A percentile compares a stretch with the other conserved stretches of the same genome.
These are phyloP conservation scores for Perdita meconis DNA, from an alignment of 2,888 invertebrate species.

Conservation along the genomic window DNA sequence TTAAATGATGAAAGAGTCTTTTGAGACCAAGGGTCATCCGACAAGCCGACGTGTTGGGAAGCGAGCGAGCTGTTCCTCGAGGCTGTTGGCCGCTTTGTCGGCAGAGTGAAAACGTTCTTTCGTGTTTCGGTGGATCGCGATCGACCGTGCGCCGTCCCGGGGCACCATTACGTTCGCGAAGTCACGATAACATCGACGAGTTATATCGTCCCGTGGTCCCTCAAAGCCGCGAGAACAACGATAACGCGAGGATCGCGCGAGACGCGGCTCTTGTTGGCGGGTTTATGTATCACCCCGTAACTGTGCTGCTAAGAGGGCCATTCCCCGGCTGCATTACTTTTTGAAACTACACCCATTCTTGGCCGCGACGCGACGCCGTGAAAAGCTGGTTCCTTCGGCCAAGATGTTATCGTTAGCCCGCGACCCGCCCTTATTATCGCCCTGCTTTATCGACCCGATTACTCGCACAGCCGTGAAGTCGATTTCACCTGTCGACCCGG, in stretches of 20 bases:
- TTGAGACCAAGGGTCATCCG: not conserved
- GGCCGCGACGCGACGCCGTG: conserved; percentile 26
- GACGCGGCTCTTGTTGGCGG: conserved; percentile 30
- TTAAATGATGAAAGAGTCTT: no score
- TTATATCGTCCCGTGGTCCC: conserved; percentile 43
- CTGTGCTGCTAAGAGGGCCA: conserved; percentile 51
- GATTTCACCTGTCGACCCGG: conserved; percentile 1
- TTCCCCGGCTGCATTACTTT: conserved; percentile 61
- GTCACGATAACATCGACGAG: conserved; percentile 36
- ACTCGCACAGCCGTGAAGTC: conserved; percentile 18
- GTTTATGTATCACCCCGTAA: conserved; percentile 60
- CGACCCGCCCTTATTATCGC: conserved; percentile 40
- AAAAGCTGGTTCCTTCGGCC: conserved; percentile 54
- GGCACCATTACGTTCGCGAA: conserved; percentile 12
- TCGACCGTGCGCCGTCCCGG: conserved; percentile 9
- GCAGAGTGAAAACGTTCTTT: not conserved
- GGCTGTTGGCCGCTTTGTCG: not conserved
- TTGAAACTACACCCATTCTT: conserved; percentile 53
- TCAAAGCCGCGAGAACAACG: conserved; percentile 36
- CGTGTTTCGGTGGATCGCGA: conserved; percentile 5
- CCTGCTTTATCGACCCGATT: conserved; percentile 25
- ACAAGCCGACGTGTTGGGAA: not conserved
- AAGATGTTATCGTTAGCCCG: conserved; percentile 26
- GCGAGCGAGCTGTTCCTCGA: not conserved
- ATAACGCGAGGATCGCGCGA: conserved; percentile 42